Evolutionary conservation across 2,888 invertebrate genomes (phyloP), one percentile per base, ranked within the genome.

Genomic region (Dione vanillae): DNA sequence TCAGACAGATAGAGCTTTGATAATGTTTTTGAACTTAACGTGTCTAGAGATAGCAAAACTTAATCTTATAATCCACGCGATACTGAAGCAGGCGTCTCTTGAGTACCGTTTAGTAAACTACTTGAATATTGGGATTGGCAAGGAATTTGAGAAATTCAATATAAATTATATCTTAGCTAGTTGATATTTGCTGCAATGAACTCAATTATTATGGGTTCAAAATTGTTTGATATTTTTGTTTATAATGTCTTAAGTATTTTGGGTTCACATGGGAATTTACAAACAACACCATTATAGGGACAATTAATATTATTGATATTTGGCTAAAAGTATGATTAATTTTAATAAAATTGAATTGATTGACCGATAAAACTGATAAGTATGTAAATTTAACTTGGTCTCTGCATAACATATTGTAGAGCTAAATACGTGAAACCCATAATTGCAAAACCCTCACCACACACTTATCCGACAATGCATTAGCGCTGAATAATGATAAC

Each of bases 41-140:
- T 66, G 62, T 65, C 59, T 54, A 45, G 52, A 67, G 58, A 66
- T 68, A 71, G 69, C 71, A 69, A 64, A 64, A 71, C 62, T 71
- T 51, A 47, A 45, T 71, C 66, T 62, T 51, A 59, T 69, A 64
- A 67, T 59, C 62, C 74, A 20, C 43, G 20, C 20, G 49, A 52
- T 64, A 58, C 49, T 69, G 59, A 64, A 62, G 68, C 45, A 61
- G 45, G 65, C 51, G 56, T 69, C 73, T 54, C 71, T 35, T n/a
- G 71, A 56, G 73, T 52, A 73, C 65, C 68, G 70, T 65, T 65
- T 37, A 49, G 52, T 61, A 35, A 61, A 62, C 61, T 70, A 66
- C 56, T 47, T 16, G 35, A 19, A 40, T 64, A 64, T 64, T 49
- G n/a, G 64, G 11, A 37, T 37, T 19, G 64, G 49, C 64, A 64